Conservation (phyloP, 1,140 invertebrate species). For the Rhopalosiphum maidis region DNA sequence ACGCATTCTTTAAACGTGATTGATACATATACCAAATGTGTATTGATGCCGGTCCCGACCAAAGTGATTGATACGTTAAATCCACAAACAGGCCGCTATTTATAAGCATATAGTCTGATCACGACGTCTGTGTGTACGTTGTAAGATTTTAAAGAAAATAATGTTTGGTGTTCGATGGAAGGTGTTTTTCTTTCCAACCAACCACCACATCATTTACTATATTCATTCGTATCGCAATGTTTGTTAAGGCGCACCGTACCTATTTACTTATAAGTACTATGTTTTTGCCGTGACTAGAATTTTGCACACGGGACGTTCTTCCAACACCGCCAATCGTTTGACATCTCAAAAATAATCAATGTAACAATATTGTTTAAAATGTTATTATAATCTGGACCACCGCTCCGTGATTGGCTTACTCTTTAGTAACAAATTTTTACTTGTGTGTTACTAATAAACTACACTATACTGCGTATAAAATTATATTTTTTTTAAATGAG, state of each 20-base stretch:
- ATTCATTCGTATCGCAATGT: neutral
- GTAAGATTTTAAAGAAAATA: neutral
- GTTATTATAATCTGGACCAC: neutral
- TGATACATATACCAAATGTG: neutral
- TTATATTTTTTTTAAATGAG: no score
- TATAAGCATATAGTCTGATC: neutral
- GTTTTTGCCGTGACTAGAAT: neutral
- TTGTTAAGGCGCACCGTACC: neutral
- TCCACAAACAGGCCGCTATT: neutral
- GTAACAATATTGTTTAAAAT: neutral
- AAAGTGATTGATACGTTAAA: constrained; percentile 23
- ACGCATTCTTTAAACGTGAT: neutral
- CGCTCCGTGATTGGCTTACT: neutral
- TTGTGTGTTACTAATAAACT: neutral
- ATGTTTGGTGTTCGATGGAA: neutral
- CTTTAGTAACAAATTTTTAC: neutral
- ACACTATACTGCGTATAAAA: neutral
- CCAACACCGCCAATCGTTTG: neutral
- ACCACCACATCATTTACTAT: neutral
- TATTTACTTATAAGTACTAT: neutral
- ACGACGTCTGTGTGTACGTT: neutral
- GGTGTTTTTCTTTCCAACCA: neutral
- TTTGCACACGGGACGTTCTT: neutral
- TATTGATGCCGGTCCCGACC: neutral
- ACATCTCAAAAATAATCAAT: neutral